Evolutionary conservation across 2,888 invertebrate genomes (phyloP), one percentile per base, ranked within the genome.

Genomic region (Sicus ferrugineus): DNA sequence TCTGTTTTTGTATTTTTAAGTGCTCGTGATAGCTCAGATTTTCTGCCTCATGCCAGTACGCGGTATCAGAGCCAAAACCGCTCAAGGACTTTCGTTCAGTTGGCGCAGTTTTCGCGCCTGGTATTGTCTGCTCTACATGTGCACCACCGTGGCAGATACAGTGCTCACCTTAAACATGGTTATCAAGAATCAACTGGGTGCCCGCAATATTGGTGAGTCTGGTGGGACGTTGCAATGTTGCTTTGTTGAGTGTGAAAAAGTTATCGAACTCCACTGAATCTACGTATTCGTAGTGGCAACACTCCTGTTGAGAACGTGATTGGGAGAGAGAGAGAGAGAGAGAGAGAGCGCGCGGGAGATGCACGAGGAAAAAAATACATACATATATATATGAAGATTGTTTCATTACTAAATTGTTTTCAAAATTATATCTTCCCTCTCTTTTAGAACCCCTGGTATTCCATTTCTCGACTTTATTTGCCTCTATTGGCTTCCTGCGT

Each of bases 401-500:
- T 38, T 38, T 9, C 14, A 9, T 38, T 38, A 38, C 38, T 6
- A 14, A 38, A n/a, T n/a, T n/a, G n/a, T n/a, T n/a, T 52, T 21
- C 4, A 52, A 52, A 4, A 2, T 19, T n/a, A 52, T 52, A 4
- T 14, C 21, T 52, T 52, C 14, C 5, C n/a, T 52, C 59, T 42
- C 54, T 38, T 65, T 4, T 72, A 84, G 85, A 84, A 48, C 83
- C 84, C 1, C 74, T 84, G 30, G 77, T 85, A 31, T 85, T 85
- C 70, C 81, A 82, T 54, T 72, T 75, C 26, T 77, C 80, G 52
- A 80, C 80, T 66, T 67, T 81, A 19, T 66, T 78, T 64, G 80
- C 79, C 1, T 74, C 80, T 21, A 70, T 77, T 62, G 75, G 73
- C 2, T 89, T 89, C 73, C 77, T 88, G 50, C 83, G 77, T 1